Percentiles rank a stretch among this genome's conserved stretches.
These are phyloP conservation scores for Scaptomyza hsui DNA, from an alignment of 1,140 invertebrate genomes.

Conservation along the genomic window DNA sequence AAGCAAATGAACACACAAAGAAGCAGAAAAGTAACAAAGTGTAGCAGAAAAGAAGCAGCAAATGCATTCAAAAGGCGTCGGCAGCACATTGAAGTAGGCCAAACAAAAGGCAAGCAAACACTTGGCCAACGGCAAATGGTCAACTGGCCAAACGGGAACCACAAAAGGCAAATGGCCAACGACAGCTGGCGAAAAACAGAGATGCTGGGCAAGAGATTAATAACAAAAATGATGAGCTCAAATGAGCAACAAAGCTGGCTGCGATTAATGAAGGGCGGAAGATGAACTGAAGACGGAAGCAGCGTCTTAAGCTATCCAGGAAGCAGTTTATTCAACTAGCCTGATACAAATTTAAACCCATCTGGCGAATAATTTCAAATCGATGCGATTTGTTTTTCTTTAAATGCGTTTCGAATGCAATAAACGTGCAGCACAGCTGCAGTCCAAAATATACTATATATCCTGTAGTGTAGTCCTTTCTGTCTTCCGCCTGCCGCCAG, in stretches of 20 bases:
- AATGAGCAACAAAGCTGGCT: constrained; percentile 23
- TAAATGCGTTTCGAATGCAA: constrained; percentile 53
- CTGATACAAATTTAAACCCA: constrained; percentile 50
- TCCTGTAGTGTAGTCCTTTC: background rate
- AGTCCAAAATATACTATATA: constrained; percentile 11
- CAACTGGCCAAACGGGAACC: constrained; percentile 48
- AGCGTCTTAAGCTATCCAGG: constrained; percentile 43
- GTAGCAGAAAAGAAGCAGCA: background rate
- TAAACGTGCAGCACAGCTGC: constrained; percentile 46
- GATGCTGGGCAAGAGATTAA: constrained; percentile 54
- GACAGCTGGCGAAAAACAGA: constrained; percentile 45
- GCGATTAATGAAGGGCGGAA: constrained; percentile 14
- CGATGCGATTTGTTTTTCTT: background rate
- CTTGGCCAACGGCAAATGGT: constrained; percentile 57
- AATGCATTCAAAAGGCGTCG: constrained; percentile 19
- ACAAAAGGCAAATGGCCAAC: constrained; percentile 68
- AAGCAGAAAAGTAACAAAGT: constrained; percentile 26
- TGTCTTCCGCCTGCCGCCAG: constrained; percentile 23
- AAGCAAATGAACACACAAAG: constrained; percentile 70
- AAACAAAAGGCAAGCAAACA: constrained; percentile 34
- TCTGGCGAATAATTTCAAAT: constrained; percentile 58
- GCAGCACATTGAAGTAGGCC: constrained; percentile 38
- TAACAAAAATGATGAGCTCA: constrained; percentile 36
- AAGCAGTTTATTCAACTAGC: constrained; percentile 23
- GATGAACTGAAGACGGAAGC: constrained; percentile 19